A percentile compares a stretch with the other conserved stretches of the same genome.
Conservation (phyloP, 92 coral and sea anemone species). For the Epizoanthus scotinus region DNA sequence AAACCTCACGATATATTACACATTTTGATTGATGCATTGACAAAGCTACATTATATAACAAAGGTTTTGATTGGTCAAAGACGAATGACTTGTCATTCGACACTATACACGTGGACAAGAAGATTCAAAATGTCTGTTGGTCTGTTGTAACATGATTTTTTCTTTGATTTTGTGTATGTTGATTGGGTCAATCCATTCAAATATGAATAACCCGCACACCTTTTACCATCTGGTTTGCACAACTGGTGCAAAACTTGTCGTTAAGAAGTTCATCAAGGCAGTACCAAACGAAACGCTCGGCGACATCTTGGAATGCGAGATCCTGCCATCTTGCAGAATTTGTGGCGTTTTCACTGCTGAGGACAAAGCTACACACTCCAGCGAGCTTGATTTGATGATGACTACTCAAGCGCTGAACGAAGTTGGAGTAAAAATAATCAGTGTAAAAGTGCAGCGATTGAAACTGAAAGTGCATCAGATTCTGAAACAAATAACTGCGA, state of each 20-base stretch:
- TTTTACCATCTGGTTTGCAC: conserved; percentile 16
- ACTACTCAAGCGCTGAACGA: conserved; percentile 12
- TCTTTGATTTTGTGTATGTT: conserved; percentile 8
- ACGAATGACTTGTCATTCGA: conserved; percentile 20
- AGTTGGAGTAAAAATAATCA: conserved; percentile 11
- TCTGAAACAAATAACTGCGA: background rate
- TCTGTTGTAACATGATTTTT: background rate
- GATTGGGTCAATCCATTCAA: background rate
- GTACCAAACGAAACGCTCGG: conserved; percentile 18
- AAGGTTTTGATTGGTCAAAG: conserved; percentile 25
- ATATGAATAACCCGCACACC: conserved; percentile 2
- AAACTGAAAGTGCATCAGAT: conserved; percentile 19
- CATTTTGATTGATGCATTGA: conserved; percentile 19
- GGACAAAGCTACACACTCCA: conserved; percentile 6
- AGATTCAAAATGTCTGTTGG: conserved; percentile 13
- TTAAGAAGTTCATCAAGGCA: conserved; percentile 20
- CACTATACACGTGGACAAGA: conserved; percentile 10
- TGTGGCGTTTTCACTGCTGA: conserved; percentile 12
- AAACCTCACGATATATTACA: conserved; percentile 9
- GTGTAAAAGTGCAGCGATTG: conserved; percentile 9
- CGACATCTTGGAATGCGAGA: background rate
- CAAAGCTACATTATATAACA: background rate
- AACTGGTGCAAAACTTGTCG: conserved; percentile 11
- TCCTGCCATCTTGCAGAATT: conserved; percentile 11
- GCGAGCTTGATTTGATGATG: conserved; percentile 20